Conservation (phyloP, 2,888 invertebrate species). For the Caenorhabditis imperialis region DNA sequence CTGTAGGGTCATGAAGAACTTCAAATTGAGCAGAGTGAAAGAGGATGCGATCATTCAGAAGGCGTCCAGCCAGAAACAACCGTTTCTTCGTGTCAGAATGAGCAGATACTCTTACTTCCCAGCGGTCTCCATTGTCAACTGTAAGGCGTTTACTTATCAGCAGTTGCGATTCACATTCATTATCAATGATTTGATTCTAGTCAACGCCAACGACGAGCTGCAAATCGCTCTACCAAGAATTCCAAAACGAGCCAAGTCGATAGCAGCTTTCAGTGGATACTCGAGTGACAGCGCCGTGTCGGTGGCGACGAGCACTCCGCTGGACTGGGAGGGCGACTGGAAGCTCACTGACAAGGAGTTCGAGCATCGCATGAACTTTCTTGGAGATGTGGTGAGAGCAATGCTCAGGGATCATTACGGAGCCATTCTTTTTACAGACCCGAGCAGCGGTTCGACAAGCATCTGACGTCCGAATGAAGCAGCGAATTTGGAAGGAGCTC, state of each 20-base stretch:
- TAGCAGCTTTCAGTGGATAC: conserved; percentile 36
- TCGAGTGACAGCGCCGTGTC: conserved; percentile 36
- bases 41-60: conserved; percentile 34
- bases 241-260: conserved; percentile 19
- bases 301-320: conserved; percentile 28
- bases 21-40: conserved; percentile 12
- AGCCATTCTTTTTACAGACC: conserved; percentile 9
- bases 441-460: neutral
- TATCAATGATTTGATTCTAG: conserved; percentile 9
- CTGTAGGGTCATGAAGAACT: conserved; percentile 29
- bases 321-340: conserved; percentile 46
- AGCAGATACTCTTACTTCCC: conserved; percentile 31
- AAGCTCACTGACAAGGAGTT: conserved; percentile 14
- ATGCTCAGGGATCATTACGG: neutral
- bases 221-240: conserved; percentile 12
- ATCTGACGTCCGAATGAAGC: conserved; percentile 6
- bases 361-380: conserved; percentile 26
- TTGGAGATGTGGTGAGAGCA: conserved; percentile 14
- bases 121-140: conserved; percentile 26
- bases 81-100: conserved; percentile 24
- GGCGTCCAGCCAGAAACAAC: neutral
- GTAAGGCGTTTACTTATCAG: neutral
- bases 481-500: conserved; percentile 26
- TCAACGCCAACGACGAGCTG: conserved; percentile 21
- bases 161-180: too few species aligned